Evolutionary conservation across 2,888 invertebrate species (phyloP).

Genomic region (Aspidiotus destructor): DNA sequence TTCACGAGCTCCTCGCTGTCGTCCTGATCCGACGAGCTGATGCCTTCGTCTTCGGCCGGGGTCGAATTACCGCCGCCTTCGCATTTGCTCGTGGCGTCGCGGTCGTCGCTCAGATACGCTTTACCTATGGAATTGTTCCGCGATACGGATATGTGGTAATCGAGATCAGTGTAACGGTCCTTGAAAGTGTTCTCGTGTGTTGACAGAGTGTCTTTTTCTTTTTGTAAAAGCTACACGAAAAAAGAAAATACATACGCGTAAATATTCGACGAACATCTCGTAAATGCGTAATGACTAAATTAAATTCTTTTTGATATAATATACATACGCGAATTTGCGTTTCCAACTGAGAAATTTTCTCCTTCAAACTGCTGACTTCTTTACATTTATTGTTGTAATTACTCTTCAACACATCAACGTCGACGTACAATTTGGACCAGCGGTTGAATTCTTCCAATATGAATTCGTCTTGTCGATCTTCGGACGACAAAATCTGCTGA

Average conservation of each 20-base stretch:
- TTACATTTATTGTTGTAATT: constrained; percentile 57
- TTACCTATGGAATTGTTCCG: constrained; percentile 17
- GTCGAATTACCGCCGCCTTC: constrained; percentile 46
- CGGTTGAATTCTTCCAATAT: constrained; percentile 60
- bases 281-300: background rate
- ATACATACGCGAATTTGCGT: constrained; percentile 56
- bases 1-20: constrained; percentile 43
- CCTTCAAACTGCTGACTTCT: constrained; percentile 54
- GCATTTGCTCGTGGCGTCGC: constrained; percentile 13
- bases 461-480: constrained; percentile 52
- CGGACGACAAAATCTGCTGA: constrained; percentile 53
- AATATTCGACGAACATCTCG: background rate
- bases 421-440: constrained; percentile 67
- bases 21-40: constrained; percentile 64
- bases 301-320: background rate
- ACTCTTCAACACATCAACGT: constrained; percentile 63
- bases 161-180: constrained; percentile 13
- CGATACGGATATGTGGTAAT: constrained; percentile 9
- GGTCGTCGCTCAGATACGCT: constrained; percentile 9
- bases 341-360: constrained; percentile 60
- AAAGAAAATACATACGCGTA: background rate
- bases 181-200: constrained; percentile 39
- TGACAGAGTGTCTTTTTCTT: constrained; percentile 42
- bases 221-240: constrained; percentile 31
- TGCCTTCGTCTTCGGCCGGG: constrained; percentile 71